Conservation (phyloP, 2,113 vertebrate genomes). For the Dendrocopos noguchii region DNA sequence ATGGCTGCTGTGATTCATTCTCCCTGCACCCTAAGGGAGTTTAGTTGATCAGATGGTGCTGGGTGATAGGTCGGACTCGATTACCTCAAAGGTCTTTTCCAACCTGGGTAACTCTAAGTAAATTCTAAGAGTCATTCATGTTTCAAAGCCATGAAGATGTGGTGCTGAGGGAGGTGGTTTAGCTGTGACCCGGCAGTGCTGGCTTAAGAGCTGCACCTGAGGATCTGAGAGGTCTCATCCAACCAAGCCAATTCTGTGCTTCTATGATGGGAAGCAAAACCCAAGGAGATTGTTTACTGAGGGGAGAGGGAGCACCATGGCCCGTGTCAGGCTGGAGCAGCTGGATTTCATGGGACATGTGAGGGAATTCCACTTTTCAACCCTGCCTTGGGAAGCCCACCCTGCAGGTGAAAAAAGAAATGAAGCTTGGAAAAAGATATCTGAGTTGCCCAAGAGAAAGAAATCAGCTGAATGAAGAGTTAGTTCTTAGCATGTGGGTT, state of each 20-base stretch:
- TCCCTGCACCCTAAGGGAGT: neutral
- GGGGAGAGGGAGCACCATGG: neutral
- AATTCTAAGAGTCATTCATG: neutral
- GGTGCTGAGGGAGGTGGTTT: too few species aligned
- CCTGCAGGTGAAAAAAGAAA: neutral
- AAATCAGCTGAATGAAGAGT: neutral
- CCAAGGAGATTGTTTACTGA: fast-evolving
- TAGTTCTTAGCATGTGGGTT: neutral
- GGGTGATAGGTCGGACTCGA: too few species aligned
- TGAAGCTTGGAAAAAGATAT: neutral
- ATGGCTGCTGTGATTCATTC: too few species aligned
- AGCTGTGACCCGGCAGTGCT: too few species aligned
- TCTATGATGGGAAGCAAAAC: neutral
- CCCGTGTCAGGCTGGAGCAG: neutral
- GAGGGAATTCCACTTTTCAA: neutral
- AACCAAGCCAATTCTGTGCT: too few species aligned
- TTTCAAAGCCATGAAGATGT: too few species aligned
- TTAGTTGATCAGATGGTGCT: too few species aligned
- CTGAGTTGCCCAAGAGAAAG: neutral
- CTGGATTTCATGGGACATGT: neutral
- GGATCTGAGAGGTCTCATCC: too few species aligned
- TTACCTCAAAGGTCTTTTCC: too few species aligned
- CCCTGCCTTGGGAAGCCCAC: too few species aligned
- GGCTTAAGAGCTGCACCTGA: too few species aligned
- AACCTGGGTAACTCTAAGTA: too few species aligned